A percentile compares a stretch with the other conserved stretches of the same genome.
Evolutionary conservation across 1,140 invertebrate species (phyloP).

Genomic region (Sarcophaga bullata): DNA sequence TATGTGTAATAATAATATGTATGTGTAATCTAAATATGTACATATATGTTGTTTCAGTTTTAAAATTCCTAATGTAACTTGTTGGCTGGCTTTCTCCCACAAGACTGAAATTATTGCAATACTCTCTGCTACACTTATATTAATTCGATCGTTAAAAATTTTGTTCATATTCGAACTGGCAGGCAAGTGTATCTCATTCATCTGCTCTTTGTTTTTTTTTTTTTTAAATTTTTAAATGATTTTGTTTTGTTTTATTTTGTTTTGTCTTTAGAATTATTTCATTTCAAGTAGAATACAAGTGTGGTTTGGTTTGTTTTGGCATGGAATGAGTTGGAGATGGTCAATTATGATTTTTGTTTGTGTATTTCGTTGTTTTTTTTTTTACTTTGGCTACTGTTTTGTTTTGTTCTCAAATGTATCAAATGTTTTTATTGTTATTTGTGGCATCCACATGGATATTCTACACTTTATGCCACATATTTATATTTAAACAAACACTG

Average conservation of each 20-base stretch:
- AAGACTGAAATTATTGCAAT: slow-evolving; percentile 27
- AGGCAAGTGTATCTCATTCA: too few relatives aligned
- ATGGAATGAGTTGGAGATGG: slow-evolving; percentile 4
- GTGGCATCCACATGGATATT: slow-evolving; percentile 33
- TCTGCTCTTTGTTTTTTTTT: too few relatives aligned
- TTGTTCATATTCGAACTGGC: too few relatives aligned
- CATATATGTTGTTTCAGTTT: background rate
- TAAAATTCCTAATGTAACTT: slow-evolving; percentile 21
- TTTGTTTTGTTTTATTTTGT: background rate
- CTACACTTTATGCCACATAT: too few relatives aligned
- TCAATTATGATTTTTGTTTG: slow-evolving; percentile 17
- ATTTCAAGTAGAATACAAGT: slow-evolving; percentile 14
- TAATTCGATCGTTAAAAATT: background rate
- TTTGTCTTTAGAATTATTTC: background rate
- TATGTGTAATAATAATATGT: slow-evolving; percentile 3
- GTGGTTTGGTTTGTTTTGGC: background rate
- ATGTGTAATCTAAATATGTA: background rate
- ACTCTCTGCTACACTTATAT: slow-evolving; percentile 22
- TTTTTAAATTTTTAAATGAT: background rate
- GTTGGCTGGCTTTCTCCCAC: slow-evolving; percentile 42
- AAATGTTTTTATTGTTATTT: slow-evolving; percentile 28
- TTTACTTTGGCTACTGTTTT: slow-evolving; percentile 25
- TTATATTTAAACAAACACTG: slow-evolving; percentile 45
- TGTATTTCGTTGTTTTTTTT: too few relatives aligned
- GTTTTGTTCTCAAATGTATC: slow-evolving; percentile 21